A percentile compares a stretch with the other conserved stretches of the same genome.
Evolutionary conservation across 2,888 invertebrate species (phyloP).

Genomic region (Pogonocherus hispidulus): DNA sequence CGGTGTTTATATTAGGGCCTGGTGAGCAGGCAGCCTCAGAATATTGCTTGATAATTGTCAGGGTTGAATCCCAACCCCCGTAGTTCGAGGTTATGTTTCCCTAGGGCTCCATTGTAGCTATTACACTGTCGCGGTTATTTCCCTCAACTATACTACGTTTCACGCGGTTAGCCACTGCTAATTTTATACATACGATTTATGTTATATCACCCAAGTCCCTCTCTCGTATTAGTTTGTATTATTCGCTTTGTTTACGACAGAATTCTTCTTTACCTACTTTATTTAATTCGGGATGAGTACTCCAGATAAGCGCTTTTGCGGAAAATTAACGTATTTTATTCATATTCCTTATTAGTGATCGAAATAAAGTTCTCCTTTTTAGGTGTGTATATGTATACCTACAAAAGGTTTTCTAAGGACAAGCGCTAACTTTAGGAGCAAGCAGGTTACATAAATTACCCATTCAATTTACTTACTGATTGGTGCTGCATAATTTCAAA

Average conservation of each 20-base stretch:
- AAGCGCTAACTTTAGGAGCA: too few species aligned
- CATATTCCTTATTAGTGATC: too few species aligned
- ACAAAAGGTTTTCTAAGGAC: too few species aligned
- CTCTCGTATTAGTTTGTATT: slow-evolving; percentile 16
- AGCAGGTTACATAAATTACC: too few species aligned
- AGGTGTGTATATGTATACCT: too few species aligned
- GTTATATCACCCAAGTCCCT: slow-evolving; percentile 30
- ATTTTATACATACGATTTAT: slow-evolving; percentile 50
- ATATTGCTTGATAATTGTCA: slow-evolving; percentile 64
- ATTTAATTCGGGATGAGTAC: too few species aligned
- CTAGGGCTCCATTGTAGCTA: slow-evolving; percentile 67
- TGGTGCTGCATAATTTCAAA: too few species aligned
- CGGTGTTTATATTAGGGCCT: slow-evolving; percentile 9
- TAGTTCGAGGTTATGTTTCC: slow-evolving; percentile 67
- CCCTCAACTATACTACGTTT: slow-evolving; percentile 44
- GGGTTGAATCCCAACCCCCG: slow-evolving; percentile 62
- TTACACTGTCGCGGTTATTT: slow-evolving; percentile 62
- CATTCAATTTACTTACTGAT: too few species aligned
- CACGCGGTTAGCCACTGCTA: slow-evolving; percentile 42
- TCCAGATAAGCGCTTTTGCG: too few species aligned
- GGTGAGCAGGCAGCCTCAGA: slow-evolving; percentile 37
- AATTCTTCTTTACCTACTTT: background rate
- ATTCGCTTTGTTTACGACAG: background rate
- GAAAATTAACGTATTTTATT: too few species aligned
- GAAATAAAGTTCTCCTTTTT: too few species aligned